Evolutionary conservation across 1,140 invertebrate genomes (phyloP).

Genomic region (Camponotus pennsylvanicus): DNA sequence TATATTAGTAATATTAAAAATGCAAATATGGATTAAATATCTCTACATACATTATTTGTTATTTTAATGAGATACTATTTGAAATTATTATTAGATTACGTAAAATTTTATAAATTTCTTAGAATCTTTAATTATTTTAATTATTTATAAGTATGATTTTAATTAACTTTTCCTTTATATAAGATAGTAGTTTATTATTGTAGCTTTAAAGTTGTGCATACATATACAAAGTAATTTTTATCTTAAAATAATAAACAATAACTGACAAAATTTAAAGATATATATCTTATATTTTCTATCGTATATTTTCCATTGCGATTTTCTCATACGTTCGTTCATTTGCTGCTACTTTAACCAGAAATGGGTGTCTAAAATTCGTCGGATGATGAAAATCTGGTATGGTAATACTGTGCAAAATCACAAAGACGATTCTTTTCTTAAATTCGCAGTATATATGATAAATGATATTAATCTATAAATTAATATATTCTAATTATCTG

Average conservation of each 20-base stretch:
- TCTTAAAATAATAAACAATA: neutral
- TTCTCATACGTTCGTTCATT: no score
- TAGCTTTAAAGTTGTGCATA: no score
- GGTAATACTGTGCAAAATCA: no score
- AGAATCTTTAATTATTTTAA: neutral
- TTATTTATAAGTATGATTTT: no score
- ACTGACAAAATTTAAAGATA: no score
- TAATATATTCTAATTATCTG: slow-evolving; percentile 25
- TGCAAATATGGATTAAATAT: neutral
- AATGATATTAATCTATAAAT: neutral
- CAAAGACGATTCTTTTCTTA: no score
- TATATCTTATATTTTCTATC: no score
- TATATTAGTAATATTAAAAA: neutral
- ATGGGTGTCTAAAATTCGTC: no score
- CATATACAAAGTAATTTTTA: neutral
- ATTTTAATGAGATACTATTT: neutral
- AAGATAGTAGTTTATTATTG: neutral
- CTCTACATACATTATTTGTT: neutral
- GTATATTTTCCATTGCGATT: no score
- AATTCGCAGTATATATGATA: no score
- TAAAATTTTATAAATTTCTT: neutral
- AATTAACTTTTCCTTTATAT: neutral
- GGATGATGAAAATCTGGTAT: no score
- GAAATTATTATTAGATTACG: neutral
- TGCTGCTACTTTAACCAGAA: no score